Evolutionary conservation across 1,140 invertebrate genomes (phyloP).

Genomic region (Triops cancriformis): DNA sequence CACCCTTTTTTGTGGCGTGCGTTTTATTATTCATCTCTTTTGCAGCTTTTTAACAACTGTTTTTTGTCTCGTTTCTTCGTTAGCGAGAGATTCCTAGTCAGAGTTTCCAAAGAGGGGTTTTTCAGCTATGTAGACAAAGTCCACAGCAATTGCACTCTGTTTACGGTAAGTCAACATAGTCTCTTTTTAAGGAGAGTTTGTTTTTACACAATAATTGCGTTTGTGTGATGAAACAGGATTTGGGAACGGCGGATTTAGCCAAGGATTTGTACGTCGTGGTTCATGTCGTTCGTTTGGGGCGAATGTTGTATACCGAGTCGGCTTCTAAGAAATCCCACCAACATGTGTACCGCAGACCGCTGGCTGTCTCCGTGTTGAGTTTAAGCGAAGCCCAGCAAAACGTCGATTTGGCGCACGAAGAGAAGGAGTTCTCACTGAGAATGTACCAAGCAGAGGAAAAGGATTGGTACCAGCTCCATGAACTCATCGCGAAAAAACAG

Average conservation of each 20-base stretch:
- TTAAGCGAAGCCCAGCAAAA: slow-evolving; percentile 35
- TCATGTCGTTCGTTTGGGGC: slow-evolving; percentile 77
- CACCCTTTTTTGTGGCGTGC: slow-evolving; percentile 3
- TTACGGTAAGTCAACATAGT: slow-evolving; percentile 55
- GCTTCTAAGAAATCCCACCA: slow-evolving; percentile 53
- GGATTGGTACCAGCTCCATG: slow-evolving; percentile 75
- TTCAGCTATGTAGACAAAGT: slow-evolving; percentile 79
- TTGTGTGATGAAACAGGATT: slow-evolving; percentile 42
- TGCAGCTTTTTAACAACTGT: neutral
- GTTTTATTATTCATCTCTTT: slow-evolving; percentile 20
- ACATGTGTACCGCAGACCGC: slow-evolving; percentile 59
- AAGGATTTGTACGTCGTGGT: slow-evolving; percentile 76
- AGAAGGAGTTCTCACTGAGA: slow-evolving; percentile 43
- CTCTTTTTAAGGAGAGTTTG: slow-evolving; percentile 17
- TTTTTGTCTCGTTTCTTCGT: slow-evolving; percentile 33
- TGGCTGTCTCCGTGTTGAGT: slow-evolving; percentile 70
- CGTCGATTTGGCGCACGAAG: slow-evolving; percentile 27
- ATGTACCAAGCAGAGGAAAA: slow-evolving; percentile 81
- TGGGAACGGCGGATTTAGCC: slow-evolving; percentile 69
- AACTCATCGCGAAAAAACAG: slow-evolving; percentile 73
- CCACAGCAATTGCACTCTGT: slow-evolving; percentile 78
- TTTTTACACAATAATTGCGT: neutral
- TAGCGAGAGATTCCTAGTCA: slow-evolving; percentile 79
- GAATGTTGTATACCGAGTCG: slow-evolving; percentile 72
- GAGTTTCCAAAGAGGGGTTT: slow-evolving; percentile 79